phyloP scores from a whole-genome alignment of 1,140 invertebrate species.

The Anoplophora glabripennis region DNA sequence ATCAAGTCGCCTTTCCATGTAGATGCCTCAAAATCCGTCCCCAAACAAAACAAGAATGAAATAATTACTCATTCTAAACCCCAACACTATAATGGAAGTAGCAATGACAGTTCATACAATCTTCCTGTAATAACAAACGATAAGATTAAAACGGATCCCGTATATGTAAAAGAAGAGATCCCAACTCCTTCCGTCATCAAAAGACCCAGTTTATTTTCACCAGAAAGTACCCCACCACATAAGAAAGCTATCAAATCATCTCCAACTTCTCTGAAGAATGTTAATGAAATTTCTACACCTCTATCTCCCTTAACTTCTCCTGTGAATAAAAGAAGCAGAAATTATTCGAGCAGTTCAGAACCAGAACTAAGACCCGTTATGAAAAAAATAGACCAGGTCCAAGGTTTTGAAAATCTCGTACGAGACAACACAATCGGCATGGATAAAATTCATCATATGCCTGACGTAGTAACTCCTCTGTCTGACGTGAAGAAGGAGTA shows the following conservation, averaged over 20 bases:
- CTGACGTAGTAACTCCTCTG: conserved; percentile 33
- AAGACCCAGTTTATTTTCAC: conserved; percentile 53
- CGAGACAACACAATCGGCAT: conserved; percentile 43
- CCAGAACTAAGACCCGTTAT: conserved; percentile 47
- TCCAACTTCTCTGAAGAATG: neutral
- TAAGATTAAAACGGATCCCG: conserved; percentile 30
- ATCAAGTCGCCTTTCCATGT: conserved; percentile 40
- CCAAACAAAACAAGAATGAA: conserved; percentile 26
- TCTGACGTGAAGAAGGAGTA: neutral
- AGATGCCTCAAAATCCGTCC: conserved; percentile 44
- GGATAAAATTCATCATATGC: conserved; percentile 32
- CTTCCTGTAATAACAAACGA: conserved; percentile 11
- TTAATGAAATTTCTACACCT: neutral
- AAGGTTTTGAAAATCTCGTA: conserved; percentile 49
- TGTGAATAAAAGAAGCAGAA: conserved; percentile 29
- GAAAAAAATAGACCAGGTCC: conserved; percentile 49
- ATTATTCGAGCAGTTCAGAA: conserved; percentile 44
- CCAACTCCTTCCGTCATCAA: conserved; percentile 38
- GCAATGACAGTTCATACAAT: conserved; percentile 22
- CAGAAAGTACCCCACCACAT: conserved; percentile 50
- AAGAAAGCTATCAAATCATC: conserved; percentile 28
- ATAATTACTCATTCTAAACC: conserved; percentile 15
- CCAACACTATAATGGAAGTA: conserved; percentile 34
- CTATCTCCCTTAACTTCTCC: conserved; percentile 41
- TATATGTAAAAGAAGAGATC: conserved; percentile 32